A percentile compares a stretch with the other conserved stretches of the same genome.
Evolutionary conservation across 2,888 invertebrate species (phyloP).

Genomic region (Merodon equestris): DNA sequence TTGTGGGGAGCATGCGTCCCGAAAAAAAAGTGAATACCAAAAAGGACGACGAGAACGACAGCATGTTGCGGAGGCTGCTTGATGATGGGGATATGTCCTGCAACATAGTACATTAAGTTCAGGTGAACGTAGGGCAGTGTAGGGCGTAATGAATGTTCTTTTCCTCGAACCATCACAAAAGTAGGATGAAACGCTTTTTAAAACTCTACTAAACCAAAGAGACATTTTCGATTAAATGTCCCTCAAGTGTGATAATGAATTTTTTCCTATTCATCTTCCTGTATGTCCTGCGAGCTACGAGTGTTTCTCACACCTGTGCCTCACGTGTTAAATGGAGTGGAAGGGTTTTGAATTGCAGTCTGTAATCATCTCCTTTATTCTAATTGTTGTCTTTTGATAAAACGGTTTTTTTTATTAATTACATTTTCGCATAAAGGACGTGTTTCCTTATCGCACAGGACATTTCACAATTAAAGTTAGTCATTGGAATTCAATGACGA

Average conservation of each 20-base stretch:
- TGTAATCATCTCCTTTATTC: slow-evolving; percentile 8
- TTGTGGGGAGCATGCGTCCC: slow-evolving; percentile 64
- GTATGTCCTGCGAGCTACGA: not conserved
- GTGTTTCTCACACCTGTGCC: not conserved
- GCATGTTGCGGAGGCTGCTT: slow-evolving; percentile 52
- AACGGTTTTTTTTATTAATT: slow-evolving; percentile 30
- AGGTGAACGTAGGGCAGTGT: not conserved
- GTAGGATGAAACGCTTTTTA: slow-evolving; percentile 7
- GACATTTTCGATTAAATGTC: slow-evolving; percentile 69
- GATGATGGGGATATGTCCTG: slow-evolving; percentile 33
- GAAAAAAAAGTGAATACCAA: slow-evolving; percentile 24
- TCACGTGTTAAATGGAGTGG: slow-evolving; percentile 46
- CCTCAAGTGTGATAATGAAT: slow-evolving; percentile 73
- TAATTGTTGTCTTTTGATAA: not conserved
- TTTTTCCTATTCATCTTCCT: slow-evolving; percentile 24
- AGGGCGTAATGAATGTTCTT: slow-evolving; percentile 33
- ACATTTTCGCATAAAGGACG: slow-evolving; percentile 42
- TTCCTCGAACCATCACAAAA: slow-evolving; percentile 21
- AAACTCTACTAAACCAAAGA: slow-evolving; percentile 31
- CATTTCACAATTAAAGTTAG: slow-evolving; percentile 62
- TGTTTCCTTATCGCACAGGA: slow-evolving; percentile 45
- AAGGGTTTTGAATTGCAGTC: slow-evolving; percentile 39
- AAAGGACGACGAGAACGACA: slow-evolving; percentile 24
- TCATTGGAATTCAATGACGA: slow-evolving; percentile 51
- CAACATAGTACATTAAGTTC: slow-evolving; percentile 34